phyloP scores from a whole-genome alignment of 2,888 invertebrate genomes.

The Acanthosoma haemorrhoidale region DNA sequence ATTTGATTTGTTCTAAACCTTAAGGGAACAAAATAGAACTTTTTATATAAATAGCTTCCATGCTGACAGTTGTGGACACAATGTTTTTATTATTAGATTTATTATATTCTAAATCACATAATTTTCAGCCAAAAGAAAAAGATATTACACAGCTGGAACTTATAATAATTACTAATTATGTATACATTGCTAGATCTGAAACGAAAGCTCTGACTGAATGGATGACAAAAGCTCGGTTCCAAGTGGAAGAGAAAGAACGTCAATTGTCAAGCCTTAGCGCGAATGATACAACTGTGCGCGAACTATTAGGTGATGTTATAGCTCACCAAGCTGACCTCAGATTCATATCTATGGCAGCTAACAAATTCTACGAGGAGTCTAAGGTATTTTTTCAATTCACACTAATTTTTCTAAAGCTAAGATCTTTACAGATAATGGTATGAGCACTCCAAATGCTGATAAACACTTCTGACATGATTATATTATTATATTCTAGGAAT shows the following conservation, averaged over 20 bases:
- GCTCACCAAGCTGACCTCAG: constrained; percentile 91
- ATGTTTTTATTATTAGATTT: neutral
- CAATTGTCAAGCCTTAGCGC: constrained; percentile 65
- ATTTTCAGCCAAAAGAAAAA: neutral
- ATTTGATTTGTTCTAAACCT: no score
- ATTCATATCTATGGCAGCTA: constrained; percentile 93
- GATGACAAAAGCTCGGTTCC: constrained; percentile 74
- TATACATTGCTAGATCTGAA: no score
- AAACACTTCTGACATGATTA: no score
- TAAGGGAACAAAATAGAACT: no score
- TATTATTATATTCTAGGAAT: constrained; percentile 55
- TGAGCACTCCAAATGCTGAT: neutral
- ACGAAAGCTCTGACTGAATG: constrained; percentile 74
- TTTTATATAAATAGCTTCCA: neutral
- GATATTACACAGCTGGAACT: neutral
- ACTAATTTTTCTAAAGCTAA: neutral
- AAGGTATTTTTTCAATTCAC: constrained; percentile 55
- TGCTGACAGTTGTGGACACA: neutral
- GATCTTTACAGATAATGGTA: neutral
- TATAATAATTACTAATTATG: neutral
- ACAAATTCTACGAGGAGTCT: constrained; percentile 92
- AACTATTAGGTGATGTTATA: constrained; percentile 88
- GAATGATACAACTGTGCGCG: constrained; percentile 65
- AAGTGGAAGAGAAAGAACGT: constrained; percentile 78
- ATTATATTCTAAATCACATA: neutral